Evolutionary conservation across 2,797 vertebrate genomes (phyloP), one percentile per base, ranked within the genome.

Genomic region (Gymnocypris eckloni): DNA sequence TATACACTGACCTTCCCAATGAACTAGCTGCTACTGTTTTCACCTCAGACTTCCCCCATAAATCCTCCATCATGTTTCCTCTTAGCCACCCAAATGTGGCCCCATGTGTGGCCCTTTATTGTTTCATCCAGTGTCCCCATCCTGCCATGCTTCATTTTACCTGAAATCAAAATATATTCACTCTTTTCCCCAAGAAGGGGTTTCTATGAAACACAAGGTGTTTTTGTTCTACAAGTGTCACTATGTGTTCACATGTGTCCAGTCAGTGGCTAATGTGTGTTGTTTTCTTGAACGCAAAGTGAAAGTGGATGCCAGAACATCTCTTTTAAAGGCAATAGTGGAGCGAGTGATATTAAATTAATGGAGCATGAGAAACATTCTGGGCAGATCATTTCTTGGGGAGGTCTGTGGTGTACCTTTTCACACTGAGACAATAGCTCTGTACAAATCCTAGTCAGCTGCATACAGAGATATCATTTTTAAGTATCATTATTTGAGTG

Each of bases 31-130:
- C 87, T 85, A 86, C 89, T 85, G 66, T 82, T 82, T 88, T 87
- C 81, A 88, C 89, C 87, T 88, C 81, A 79, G 78, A 84, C 73
- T 88, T 82, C 89, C 59, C 59, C 61, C 78, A 88, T 90, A 88
- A 90, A 90, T 88, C 87, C 79, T 79, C 59, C 48, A 72, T 43
- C 54, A 77, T 81, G 86, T 86, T 90, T 90, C 89, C 89, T 87
- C 45, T 73, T 18, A 83, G 69, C 61, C 28, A 82, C 25, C 70
- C 86, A 83, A 80, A 81, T 52, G 81, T 86, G 84, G 88, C 87
- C 87, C 82, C 87, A 50, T 82, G 66, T 39, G 39, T 84, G 87
- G 87, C 87, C 89, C 85, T 90, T 87, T 85, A 89, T 90, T 89
- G 89, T 90, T 90, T 86, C 28, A 22, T 75, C 75, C 77, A 67